Evolutionary conservation across 2,113 vertebrate species (phyloP).

Genomic region (Uria aalge): DNA sequence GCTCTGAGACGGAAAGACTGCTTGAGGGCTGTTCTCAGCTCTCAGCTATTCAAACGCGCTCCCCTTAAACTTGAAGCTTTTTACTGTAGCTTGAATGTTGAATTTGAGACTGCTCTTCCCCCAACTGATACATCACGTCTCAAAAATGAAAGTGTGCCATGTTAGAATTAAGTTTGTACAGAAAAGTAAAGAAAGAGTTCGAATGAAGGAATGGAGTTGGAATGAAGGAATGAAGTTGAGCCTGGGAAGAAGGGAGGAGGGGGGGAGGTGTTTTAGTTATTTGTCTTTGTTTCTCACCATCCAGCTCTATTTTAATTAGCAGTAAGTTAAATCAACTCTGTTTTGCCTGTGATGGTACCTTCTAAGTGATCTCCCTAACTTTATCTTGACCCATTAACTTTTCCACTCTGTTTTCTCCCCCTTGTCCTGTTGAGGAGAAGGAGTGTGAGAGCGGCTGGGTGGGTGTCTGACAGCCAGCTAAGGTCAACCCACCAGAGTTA

Average conservation of each 20-base stretch:
- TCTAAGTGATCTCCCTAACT: not conserved
- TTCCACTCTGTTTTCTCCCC: not conserved
- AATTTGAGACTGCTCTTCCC: not conserved
- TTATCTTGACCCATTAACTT: not conserved
- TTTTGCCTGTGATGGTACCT: rapidly evolving
- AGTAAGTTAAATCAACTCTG: not conserved
- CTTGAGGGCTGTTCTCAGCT: rapidly evolving
- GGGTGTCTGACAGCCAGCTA: not conserved
- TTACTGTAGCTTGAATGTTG: not conserved
- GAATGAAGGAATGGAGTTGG: not conserved
- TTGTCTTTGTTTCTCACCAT: not conserved
- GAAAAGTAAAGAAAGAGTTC: not conserved
- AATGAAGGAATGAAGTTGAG: not conserved
- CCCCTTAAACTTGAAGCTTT: not conserved
- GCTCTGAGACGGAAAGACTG: not conserved
- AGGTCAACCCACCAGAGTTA: not conserved
- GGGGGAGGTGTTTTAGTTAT: not conserved
- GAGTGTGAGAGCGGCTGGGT: not conserved
- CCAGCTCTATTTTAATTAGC: not conserved
- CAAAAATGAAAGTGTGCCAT: not conserved
- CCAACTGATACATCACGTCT: not conserved
- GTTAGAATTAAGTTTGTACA: not conserved
- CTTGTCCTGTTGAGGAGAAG: not conserved
- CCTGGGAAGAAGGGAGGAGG: not conserved
- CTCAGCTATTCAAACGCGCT: not conserved